Evolutionary conservation across 2,888 invertebrate species (phyloP).

Genomic region (Epirrhoe tristata): DNA sequence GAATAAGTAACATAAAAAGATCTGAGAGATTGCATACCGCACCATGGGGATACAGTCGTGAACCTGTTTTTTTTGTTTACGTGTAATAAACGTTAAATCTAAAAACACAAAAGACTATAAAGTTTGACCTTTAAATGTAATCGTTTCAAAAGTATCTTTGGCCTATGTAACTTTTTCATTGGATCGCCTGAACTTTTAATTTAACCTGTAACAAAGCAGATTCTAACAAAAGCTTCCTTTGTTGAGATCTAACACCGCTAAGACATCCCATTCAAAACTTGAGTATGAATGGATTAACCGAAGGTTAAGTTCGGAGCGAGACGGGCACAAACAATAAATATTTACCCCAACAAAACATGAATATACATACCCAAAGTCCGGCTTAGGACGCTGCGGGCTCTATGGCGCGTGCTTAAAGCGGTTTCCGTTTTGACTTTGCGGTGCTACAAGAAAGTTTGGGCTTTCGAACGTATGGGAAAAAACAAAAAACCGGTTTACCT

Average conservation of each 20-base stretch:
- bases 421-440: neutral
- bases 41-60: no score
- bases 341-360: slow-evolving; percentile 50
- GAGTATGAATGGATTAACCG: slow-evolving; percentile 27
- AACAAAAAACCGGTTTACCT: neutral
- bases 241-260: slow-evolving; percentile 5
- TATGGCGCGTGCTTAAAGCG: slow-evolving; percentile 8
- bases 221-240: slow-evolving; percentile 12
- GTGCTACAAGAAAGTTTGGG: slow-evolving; percentile 11
- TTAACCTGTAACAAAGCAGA: slow-evolving; percentile 11
- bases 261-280: slow-evolving; percentile 23
- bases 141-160: slow-evolving; percentile 18
- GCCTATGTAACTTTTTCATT: slow-evolving; percentile 16
- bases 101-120: slow-evolving; percentile 4
- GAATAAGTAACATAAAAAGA: no score
- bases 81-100: neutral
- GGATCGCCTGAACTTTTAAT: slow-evolving; percentile 15
- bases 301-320: slow-evolving; percentile 44
- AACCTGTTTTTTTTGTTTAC: no score
- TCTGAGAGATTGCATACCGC: no score
- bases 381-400: slow-evolving; percentile 20
- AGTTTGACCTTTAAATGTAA: slow-evolving; percentile 12
- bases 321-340: slow-evolving; percentile 46
- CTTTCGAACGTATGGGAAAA: neutral
- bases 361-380: slow-evolving; percentile 50